phyloP scores from a whole-genome alignment of 2,797 vertebrate genomes.

The Garrulus glandarius region DNA sequence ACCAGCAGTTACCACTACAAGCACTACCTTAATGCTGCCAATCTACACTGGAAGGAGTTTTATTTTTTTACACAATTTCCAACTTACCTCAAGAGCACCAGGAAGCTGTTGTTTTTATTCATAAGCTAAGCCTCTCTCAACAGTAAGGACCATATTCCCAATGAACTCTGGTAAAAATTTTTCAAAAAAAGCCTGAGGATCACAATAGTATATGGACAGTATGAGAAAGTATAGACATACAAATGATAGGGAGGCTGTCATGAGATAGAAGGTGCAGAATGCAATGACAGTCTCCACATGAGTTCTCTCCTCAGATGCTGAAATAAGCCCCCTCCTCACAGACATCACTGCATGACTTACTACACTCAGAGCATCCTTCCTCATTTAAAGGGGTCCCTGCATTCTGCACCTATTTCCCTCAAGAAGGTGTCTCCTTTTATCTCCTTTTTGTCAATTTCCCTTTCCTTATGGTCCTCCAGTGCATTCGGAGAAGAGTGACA shows the following conservation, averaged over 20 bases:
- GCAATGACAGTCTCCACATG: background rate
- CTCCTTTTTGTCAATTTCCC: background rate
- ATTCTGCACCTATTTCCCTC: background rate
- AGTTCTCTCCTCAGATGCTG: background rate
- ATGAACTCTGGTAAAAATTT: background rate
- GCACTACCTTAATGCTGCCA: background rate
- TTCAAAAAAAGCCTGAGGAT: background rate
- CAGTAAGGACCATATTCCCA: background rate
- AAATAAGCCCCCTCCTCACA: background rate
- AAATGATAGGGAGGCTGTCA: fast-evolving
- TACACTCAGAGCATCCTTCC: background rate
- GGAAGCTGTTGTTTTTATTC: background rate
- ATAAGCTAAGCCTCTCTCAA: background rate
- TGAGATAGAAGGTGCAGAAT: background rate
- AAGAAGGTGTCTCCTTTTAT: background rate
- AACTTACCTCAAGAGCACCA: background rate
- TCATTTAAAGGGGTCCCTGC: background rate
- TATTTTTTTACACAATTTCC: background rate
- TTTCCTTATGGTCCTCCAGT: background rate
- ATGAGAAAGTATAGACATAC: background rate
- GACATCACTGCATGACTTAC: background rate
- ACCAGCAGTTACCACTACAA: too few species aligned
- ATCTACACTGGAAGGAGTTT: background rate
- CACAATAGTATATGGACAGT: background rate
- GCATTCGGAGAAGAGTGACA: background rate